Evolutionary conservation across 2,888 invertebrate species (phyloP).

Genomic region (Dorcus parallelipipedus): DNA sequence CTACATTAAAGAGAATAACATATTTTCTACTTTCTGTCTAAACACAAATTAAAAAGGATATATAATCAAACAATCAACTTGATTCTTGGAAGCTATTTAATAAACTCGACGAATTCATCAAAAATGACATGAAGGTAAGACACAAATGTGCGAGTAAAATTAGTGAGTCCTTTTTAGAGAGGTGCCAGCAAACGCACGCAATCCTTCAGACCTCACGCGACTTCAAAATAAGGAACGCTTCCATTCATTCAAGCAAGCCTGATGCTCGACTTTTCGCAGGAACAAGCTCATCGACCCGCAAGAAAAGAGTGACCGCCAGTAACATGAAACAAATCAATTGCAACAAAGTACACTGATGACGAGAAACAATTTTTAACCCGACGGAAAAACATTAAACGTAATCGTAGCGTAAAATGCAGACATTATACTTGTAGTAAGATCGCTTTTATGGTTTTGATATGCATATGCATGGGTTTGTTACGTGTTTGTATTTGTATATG

Average conservation of each 20-base stretch:
- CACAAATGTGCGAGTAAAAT: constrained; percentile 17
- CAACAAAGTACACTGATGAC: too few species aligned
- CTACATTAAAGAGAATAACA: too few species aligned
- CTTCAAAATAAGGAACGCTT: neutral
- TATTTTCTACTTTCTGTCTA: too few species aligned
- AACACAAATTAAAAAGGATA: too few species aligned
- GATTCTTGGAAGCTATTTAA: neutral
- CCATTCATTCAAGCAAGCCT: neutral
- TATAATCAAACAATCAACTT: neutral
- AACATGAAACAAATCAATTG: too few species aligned
- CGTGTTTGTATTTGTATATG: too few species aligned
- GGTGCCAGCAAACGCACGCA: constrained; percentile 10
- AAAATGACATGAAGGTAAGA: constrained; percentile 7
- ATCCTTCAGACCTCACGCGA: constrained; percentile 6
- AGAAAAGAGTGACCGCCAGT: neutral
- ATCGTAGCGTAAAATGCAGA: too few species aligned
- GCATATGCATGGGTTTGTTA: too few species aligned
- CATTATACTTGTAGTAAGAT: too few species aligned
- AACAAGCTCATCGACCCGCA: neutral
- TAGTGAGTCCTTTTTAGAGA: constrained; percentile 15
- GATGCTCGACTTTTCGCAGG: neutral
- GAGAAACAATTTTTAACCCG: too few species aligned
- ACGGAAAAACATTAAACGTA: too few species aligned
- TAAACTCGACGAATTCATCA: neutral
- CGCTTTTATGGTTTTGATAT: too few species aligned